Evolutionary conservation across 2,797 vertebrate species (phyloP).

Genomic region (Dendrocincla fuliginosa): DNA sequence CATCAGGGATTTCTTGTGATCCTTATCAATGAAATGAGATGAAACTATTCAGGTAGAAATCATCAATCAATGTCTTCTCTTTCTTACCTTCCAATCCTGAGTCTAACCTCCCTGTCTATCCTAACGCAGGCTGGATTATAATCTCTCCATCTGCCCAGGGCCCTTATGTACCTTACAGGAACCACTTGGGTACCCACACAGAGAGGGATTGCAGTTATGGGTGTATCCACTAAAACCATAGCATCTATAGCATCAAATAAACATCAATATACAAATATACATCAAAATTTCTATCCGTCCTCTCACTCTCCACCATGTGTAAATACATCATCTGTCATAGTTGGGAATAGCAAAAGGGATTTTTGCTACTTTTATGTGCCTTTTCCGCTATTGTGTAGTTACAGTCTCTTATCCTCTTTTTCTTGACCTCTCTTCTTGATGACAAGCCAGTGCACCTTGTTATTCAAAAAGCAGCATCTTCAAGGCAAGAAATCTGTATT

Average conservation of each 20-base stretch:
- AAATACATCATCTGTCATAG: accelerated
- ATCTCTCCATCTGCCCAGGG: not conserved
- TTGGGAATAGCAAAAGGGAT: not conserved
- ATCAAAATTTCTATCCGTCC: not conserved
- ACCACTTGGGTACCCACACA: accelerated
- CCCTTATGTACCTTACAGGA: not conserved
- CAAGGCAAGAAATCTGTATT: not conserved
- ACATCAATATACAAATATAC: no score
- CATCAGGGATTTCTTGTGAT: not conserved
- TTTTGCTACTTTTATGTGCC: not conserved
- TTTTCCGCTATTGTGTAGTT: not conserved
- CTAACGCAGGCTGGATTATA: accelerated
- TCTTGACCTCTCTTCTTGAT: not conserved
- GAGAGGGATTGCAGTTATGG: accelerated
- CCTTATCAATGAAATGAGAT: not conserved
- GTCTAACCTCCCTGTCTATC: not conserved
- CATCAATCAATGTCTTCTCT: not conserved
- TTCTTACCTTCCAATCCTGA: not conserved
- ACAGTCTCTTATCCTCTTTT: not conserved
- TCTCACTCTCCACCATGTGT: not conserved
- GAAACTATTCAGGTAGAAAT: not conserved
- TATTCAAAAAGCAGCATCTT: not conserved
- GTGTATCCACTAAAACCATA: not conserved
- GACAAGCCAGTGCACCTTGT: not conserved
- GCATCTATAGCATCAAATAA: not conserved